These are phyloP conservation scores for Pristiophorus japonicus DNA, from an alignment of 2,113 vertebrate genomes.

Conservation along the genomic window DNA sequence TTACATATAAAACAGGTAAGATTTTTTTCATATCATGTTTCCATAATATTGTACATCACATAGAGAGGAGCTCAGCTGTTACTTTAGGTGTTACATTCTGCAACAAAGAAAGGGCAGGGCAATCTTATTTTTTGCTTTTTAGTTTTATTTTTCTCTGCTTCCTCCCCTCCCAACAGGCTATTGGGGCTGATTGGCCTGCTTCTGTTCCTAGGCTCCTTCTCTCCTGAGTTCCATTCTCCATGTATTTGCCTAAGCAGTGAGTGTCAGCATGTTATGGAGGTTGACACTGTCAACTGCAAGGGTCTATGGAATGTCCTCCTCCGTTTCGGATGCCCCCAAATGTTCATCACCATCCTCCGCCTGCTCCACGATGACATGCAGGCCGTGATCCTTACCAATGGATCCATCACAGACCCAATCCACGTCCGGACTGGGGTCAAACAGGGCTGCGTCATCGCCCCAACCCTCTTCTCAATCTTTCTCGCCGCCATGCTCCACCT, in stretches of 20 bases:
- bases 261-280: not conserved
- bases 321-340: too few species aligned
- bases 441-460: too few species aligned
- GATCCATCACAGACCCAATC: too few species aligned
- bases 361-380: too few species aligned
- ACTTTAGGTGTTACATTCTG: not conserved
- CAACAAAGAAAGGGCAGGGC: not conserved
- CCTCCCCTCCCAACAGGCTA: not conserved
- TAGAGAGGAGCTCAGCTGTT: not conserved
- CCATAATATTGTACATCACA: not conserved
- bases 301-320: too few species aligned
- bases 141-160: not conserved
- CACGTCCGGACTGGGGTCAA: too few species aligned
- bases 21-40: not conserved
- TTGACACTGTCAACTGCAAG: too few species aligned
- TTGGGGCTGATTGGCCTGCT: not conserved
- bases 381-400: too few species aligned
- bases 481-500: too few species aligned
- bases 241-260: not conserved
- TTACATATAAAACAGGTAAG: constrained; percentile 32
- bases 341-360: too few species aligned
- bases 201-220: not conserved
- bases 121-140: not conserved
- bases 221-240: not conserved
- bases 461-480: too few species aligned